Conservation (phyloP, 1,140 invertebrate genomes). For the Hirudo medicinalis region DNA sequence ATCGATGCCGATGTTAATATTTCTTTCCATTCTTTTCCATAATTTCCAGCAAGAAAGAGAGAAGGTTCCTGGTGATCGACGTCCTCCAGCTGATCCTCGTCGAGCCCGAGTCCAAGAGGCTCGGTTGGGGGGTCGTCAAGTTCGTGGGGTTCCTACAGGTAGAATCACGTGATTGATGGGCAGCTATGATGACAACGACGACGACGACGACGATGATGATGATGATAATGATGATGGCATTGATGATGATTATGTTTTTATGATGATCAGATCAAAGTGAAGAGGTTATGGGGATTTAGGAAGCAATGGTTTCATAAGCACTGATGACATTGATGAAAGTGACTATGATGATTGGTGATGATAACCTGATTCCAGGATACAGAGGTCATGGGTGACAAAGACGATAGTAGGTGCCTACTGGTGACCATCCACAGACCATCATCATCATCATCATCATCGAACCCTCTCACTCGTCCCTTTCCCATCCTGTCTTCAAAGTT, state of each 20-base stretch:
- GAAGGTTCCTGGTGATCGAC: constrained; percentile 87
- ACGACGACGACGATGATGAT: background rate
- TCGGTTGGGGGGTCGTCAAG: constrained; percentile 93
- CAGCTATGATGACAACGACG: background rate
- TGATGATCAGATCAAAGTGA: too few species aligned
- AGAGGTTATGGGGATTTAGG: too few species aligned
- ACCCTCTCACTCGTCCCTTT: constrained; percentile 27
- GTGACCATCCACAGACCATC: constrained; percentile 76
- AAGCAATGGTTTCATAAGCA: too few species aligned
- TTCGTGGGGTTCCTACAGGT: constrained; percentile 59
- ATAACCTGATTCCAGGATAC: constrained; percentile 45
- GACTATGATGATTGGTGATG: background rate
- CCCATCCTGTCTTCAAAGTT: constrained; percentile 80
- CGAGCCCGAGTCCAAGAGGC: constrained; percentile 75
- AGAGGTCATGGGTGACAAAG: constrained; percentile 72
- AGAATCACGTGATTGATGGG: constrained; percentile 9
- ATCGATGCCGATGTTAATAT: background rate
- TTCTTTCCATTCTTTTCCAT: background rate
- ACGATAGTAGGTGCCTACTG: constrained; percentile 87
- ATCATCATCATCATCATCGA: constrained; percentile 37
- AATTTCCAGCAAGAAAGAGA: constrained; percentile 49
- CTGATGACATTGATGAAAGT: too few species aligned
- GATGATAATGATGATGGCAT: background rate
- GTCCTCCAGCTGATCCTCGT: constrained; percentile 85
- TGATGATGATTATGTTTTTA: background rate